Base-by-base conservation (phyloP, 1,140 invertebrate species). In the Elysia chlorotica region DNA sequence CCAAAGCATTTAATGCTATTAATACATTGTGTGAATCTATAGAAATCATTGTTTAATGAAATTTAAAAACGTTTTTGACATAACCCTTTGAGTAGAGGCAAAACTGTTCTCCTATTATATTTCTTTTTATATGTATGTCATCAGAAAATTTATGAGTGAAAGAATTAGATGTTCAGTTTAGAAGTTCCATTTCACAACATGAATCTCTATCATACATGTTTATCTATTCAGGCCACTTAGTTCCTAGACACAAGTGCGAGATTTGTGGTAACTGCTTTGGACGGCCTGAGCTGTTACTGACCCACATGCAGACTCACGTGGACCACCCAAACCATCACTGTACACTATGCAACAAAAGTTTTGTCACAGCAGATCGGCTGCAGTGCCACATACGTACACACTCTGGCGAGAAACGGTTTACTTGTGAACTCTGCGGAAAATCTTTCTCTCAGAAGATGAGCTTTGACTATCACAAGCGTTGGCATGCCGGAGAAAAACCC, bases 351-450 rank as follows among this genome's bases (percentile, higher is more conserved):
- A 95, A 92, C 59, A 91, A 96, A 38, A 90, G 93, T 17, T 98
- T 99, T 86, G 96, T 95, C 0, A 91, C 96, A 48, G 97, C 95
- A 35, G 97, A 98, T 83, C 96, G 98, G 88, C 89, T 98, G 0
- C 96, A 95, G 0, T 90, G 95, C 35, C 95, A 97, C 86, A 88
- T 93, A 61, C 89, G 95, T 37, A 97, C 95, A 0, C 95, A 97
- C 82, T 97, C 95, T 0, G 96, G 95, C 1, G 97, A 98, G 86
- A 98, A 98, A 87, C 94, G 96, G 85, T 98, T 98, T 87, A 93
- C 91, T 0, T 99, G 97, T 84, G 83, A 88, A 4, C 91, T 94
- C 30, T 99, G 97, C 83, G 91, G 92, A 71, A 92, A 96, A 74
- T 90, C 91, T 19, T 95, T 94, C 81, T 94, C 83, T 84, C 92